A percentile compares a stretch with the other conserved stretches of the same genome.
Conservation (phyloP, 2,113 vertebrate species). For the Corythornis vintsioides region DNA sequence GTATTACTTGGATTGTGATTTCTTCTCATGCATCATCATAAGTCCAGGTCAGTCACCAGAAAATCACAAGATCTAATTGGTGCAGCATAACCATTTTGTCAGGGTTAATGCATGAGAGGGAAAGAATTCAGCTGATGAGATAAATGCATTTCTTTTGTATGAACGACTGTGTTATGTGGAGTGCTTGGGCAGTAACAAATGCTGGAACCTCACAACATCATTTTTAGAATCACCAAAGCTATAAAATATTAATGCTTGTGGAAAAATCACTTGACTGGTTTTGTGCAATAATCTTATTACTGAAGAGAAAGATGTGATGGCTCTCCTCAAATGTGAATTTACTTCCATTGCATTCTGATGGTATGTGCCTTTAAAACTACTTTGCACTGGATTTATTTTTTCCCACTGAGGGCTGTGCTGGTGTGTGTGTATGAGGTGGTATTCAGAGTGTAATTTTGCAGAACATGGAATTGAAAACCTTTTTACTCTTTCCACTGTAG, state of each 20-base stretch:
- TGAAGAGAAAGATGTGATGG: not conserved
- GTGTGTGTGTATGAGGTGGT: not conserved
- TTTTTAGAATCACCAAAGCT: not conserved
- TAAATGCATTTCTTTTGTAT: not conserved
- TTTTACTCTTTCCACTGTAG: not conserved
- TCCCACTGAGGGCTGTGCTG: not conserved
- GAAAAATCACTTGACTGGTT: not conserved
- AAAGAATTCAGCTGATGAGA: not conserved
- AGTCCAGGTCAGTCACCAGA: not conserved
- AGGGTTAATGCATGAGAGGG: not conserved
- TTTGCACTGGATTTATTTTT: not conserved
- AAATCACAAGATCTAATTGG: not conserved
- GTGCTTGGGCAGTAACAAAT: not conserved
- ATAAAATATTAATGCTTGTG: not conserved
- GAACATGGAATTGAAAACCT: not conserved
- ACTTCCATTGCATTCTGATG: not conserved
- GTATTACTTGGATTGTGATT: not conserved
- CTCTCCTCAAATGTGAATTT: conserved; percentile 31
- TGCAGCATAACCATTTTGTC: not conserved
- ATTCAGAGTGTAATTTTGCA: not conserved
- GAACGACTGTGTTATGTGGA: not conserved
- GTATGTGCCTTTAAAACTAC: not conserved
- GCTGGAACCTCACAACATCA: not conserved
- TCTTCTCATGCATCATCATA: not conserved
- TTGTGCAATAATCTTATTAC: not conserved